Evolutionary conservation across 2,113 vertebrate genomes (phyloP).

Genomic region (Prietella phreatophila): DNA sequence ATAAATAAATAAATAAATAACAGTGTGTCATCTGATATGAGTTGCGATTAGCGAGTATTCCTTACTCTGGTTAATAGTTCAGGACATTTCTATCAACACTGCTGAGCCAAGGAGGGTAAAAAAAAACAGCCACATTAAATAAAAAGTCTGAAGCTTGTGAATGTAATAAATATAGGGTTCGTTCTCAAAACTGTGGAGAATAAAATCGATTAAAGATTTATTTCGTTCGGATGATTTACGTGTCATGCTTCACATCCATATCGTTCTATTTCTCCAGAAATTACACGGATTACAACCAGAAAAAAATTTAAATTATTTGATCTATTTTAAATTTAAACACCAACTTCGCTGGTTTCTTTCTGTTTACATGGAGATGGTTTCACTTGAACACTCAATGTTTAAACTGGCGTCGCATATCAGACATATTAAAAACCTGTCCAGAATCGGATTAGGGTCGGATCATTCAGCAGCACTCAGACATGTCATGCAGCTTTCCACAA

Average conservation of each 20-base stretch:
- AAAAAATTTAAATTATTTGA: neutral
- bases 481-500: neutral
- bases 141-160: neutral
- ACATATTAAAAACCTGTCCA: neutral
- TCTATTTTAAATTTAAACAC: neutral
- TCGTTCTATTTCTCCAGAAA: neutral
- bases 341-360: neutral
- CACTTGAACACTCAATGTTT: neutral
- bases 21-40: neutral
- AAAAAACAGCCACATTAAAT: neutral
- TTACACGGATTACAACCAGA: neutral
- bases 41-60: neutral
- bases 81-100: neutral
- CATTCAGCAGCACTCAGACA: neutral
- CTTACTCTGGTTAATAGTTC: neutral
- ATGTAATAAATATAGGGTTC: no score
- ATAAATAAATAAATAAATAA: no score
- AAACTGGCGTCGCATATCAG: neutral
- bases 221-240: neutral
- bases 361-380: neutral
- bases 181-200: neutral
- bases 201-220: neutral
- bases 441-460: neutral
- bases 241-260: neutral
- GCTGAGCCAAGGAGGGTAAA: no score